phyloP scores from a whole-genome alignment of 2,888 invertebrate genomes.

The Polymixis flavicincta region DNA sequence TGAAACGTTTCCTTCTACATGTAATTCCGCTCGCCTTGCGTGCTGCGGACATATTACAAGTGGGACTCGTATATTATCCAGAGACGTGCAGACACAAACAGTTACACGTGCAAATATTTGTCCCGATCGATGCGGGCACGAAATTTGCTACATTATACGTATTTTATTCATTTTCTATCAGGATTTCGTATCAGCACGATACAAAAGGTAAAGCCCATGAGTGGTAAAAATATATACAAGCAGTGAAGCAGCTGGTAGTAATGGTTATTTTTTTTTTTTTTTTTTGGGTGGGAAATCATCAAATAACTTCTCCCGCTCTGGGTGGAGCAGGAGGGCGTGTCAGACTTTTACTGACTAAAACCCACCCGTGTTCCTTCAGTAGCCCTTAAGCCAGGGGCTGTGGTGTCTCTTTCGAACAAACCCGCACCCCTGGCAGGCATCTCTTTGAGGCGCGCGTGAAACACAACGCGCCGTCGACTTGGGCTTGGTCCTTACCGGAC shows the following conservation, averaged over 20 bases:
- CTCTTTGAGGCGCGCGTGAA: too few relatives aligned
- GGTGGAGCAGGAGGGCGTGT: too few relatives aligned
- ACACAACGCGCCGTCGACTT: too few relatives aligned
- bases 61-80: conserved; percentile 27
- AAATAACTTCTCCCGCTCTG: too few relatives aligned
- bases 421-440: too few relatives aligned
- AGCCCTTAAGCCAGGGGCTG: too few relatives aligned
- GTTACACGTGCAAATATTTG: conserved; percentile 45
- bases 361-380: too few relatives aligned
- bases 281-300: too few relatives aligned
- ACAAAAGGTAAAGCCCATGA: not conserved
- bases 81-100: conserved; percentile 20
- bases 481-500: too few relatives aligned
- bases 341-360: too few relatives aligned
- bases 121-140: conserved; percentile 17
- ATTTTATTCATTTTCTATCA: not conserved
- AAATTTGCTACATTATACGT: not conserved
- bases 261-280: too few relatives aligned
- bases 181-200: not conserved
- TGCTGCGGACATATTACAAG: conserved; percentile 20
- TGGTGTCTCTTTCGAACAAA: too few relatives aligned
- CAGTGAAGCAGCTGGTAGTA: not conserved
- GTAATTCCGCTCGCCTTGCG: not conserved
- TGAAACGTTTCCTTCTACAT: conserved; percentile 5
- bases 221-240: not conserved